Evolutionary conservation across 2,797 vertebrate species (phyloP).

Genomic region (Oryzias dopingdopingensis): DNA sequence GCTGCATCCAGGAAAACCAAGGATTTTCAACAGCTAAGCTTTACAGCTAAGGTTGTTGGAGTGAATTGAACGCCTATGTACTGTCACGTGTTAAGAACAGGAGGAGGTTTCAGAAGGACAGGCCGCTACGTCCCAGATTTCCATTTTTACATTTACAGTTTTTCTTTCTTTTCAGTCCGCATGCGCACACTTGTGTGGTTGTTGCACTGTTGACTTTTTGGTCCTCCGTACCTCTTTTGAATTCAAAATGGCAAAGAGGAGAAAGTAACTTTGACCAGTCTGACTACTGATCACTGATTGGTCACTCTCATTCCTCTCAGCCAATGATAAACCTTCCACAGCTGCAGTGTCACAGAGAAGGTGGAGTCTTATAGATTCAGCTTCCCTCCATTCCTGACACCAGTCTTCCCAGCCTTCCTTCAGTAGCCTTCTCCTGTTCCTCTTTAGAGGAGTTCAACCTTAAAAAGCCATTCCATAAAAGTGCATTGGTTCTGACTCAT

Average conservation of each 20-base stretch:
- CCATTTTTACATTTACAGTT: background rate
- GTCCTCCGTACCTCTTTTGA: slow-evolving; percentile 11
- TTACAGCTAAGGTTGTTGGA: slow-evolving; percentile 76
- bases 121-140: slow-evolving; percentile 10
- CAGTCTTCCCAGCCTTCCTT: too few species aligned
- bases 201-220: background rate
- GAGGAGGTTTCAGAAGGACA: slow-evolving; percentile 67
- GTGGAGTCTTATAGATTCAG: slow-evolving; percentile 19
- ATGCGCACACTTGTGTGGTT: background rate
- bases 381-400: background rate
- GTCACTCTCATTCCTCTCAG: slow-evolving; percentile 21
- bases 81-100: slow-evolving; percentile 85
- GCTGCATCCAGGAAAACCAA: slow-evolving; percentile 67
- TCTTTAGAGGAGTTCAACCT: too few species aligned
- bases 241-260: slow-evolving; percentile 44
- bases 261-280: slow-evolving; percentile 7
- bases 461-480: too few species aligned
- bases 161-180: background rate
- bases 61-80: slow-evolving; percentile 84
- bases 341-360: slow-evolving; percentile 20
- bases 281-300: slow-evolving; percentile 44
- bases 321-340: slow-evolving; percentile 19
- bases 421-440: too few species aligned
- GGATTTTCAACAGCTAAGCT: slow-evolving; percentile 72
- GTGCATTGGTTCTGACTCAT: too few species aligned